Base-by-base conservation (phyloP, 2,113 vertebrate genomes). In the Laticauda laticaudata region DNA sequence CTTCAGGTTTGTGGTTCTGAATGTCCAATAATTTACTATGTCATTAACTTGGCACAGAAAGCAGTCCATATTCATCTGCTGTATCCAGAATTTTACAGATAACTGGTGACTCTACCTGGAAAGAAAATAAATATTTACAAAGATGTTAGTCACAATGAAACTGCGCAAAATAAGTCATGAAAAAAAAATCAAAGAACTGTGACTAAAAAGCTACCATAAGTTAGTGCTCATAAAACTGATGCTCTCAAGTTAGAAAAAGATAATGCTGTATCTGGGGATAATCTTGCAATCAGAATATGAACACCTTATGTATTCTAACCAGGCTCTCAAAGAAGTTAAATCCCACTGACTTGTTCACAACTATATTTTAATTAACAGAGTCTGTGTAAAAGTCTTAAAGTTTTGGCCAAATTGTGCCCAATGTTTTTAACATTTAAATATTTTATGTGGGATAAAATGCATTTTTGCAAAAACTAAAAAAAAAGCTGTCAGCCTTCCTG, bases 41-140 rank as follows among this genome's bases (percentile, higher is more conserved):
- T 29, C 91, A 91, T 98, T 97, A 99, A 96, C 97, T 98, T 94
- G 99, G 98, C 93, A 99, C 95, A 0, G 99, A 99, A n/a, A 99
- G 98, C 92, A 99, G 98, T 95, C 99, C 99, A 0, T 99, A 97
- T 96, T 99, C 99, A 94, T 99, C 99, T 56, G 99, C 99, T 23
- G 99, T 99, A 95, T 99, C 99, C 94, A 99, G 97, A 95, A 99
- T 98, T 96, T 98, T 99, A 97, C 99, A 99, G 96, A 99, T 99
- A 93, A 99, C 98, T 0, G 99, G 99, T 94, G 99, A 99, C 96
- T 99, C 99, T 94, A 99, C 99, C 99, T 98, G 87, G 95, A 96
- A 18, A 11, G 87, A 86, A 91, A 11, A 11, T 20, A 95, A 86
- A 7, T 4, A 55, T 87, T 23, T 15, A 0, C 55, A 24, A 48